Evolutionary conservation across 2,797 vertebrate species (phyloP).

Genomic region (Periparus ater): DNA sequence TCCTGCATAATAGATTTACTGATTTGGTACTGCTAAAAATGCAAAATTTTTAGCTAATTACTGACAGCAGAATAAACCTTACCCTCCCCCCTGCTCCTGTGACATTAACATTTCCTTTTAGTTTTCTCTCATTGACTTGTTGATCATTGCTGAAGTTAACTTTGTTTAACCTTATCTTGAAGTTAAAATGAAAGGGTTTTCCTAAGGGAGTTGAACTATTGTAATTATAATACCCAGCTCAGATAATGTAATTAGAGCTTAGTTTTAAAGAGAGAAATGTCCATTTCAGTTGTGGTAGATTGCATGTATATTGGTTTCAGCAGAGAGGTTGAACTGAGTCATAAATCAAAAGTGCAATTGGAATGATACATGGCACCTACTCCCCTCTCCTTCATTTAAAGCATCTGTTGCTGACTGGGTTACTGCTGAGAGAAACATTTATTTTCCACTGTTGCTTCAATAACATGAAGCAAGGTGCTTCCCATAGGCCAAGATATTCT

Average conservation of each 20-base stretch:
- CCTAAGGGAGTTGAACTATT: not conserved
- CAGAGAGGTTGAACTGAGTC: not conserved
- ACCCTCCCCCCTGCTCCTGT: not conserved
- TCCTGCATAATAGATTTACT: not conserved
- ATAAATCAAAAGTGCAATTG: not conserved
- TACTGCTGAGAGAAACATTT: not conserved
- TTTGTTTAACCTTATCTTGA: slow-evolving; percentile 6
- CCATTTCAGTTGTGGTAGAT: not conserved
- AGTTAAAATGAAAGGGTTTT: not conserved
- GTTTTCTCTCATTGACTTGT: not conserved
- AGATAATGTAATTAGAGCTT: not conserved
- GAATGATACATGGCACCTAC: not conserved
- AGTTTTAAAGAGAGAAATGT: not conserved
- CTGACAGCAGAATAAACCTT: not conserved
- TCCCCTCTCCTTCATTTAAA: not conserved
- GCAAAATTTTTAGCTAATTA: not conserved
- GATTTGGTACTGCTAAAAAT: not conserved
- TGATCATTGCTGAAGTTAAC: not conserved
- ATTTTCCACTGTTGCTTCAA: not conserved
- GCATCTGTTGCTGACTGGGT: not conserved
- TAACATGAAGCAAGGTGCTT: not conserved
- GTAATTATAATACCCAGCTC: not conserved
- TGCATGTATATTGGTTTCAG: not conserved
- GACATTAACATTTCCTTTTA: not conserved
- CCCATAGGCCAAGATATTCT: not conserved